Evolutionary conservation across 2,113 vertebrate species (phyloP).

Genomic region (Lota lota): DNA sequence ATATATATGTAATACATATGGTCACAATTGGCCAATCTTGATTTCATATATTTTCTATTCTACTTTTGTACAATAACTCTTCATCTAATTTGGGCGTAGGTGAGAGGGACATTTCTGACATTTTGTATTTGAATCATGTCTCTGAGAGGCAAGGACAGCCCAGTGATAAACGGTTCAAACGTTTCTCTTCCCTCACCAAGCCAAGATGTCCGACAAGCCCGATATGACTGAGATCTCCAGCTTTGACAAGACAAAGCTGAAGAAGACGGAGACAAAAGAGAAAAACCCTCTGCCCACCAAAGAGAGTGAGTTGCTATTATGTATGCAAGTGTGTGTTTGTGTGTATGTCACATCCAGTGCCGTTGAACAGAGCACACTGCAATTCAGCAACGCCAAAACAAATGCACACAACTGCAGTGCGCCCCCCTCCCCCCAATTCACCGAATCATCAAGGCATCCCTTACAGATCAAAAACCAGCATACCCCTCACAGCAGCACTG

Average conservation of each 20-base stretch:
- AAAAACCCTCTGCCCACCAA: slow-evolving; percentile 88
- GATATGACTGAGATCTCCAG: slow-evolving; percentile 84
- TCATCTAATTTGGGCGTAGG: no score
- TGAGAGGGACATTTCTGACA: no score
- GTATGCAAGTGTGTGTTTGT: neutral
- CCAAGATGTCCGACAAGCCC: slow-evolving; percentile 86
- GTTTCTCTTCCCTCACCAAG: slow-evolving; percentile 46
- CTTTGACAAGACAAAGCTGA: slow-evolving; percentile 89
- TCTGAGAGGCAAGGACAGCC: slow-evolving; percentile 38
- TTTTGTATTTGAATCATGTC: neutral
- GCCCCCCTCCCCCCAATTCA: neutral
- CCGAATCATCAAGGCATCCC: slow-evolving; percentile 5
- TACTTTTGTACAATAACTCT: no score
- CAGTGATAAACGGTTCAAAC: slow-evolving; percentile 18
- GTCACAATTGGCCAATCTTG: no score
- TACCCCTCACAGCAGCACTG: slow-evolving; percentile 3
- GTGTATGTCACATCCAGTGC: neutral
- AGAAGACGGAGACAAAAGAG: slow-evolving; percentile 88
- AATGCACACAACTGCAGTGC: slow-evolving; percentile 41
- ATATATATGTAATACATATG: no score
- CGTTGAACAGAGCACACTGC: slow-evolving; percentile 14
- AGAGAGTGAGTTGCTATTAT: slow-evolving; percentile 79
- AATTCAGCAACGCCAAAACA: slow-evolving; percentile 26
- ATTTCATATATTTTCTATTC: no score
- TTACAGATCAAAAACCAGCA: slow-evolving; percentile 4